Conservation (phyloP, 92 coral and sea anemone genomes). For the Phenganax marumi region DNA sequence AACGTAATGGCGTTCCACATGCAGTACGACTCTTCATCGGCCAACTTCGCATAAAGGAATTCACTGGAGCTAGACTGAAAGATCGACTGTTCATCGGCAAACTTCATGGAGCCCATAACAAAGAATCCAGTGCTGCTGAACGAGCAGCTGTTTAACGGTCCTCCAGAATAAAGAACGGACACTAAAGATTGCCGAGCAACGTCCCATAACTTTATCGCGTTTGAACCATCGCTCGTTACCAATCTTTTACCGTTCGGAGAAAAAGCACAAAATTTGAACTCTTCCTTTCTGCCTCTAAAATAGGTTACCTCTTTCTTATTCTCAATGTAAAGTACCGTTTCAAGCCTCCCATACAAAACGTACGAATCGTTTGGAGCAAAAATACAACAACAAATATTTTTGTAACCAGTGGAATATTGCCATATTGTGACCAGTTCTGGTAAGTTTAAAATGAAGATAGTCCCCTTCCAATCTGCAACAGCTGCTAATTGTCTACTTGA, state of each 20-base stretch:
- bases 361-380: conserved; percentile 8
- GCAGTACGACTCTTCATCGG: neutral
- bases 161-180: neutral
- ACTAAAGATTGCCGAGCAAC: neutral
- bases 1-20: conserved; percentile 7
- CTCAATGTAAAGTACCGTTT: neutral
- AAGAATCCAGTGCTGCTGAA: neutral
- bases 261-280: conserved; percentile 4
- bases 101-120: neutral
- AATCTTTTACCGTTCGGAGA: conserved; percentile 7
- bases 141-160: neutral
- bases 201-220: conserved; percentile 2
- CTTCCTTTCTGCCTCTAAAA: neutral
- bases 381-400: neutral
- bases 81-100: too few species aligned
- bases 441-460: neutral
- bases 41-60: too few species aligned
- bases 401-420: too few species aligned
- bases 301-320: neutral
- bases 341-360: neutral
- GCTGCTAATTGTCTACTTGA: neutral
- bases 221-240: conserved; percentile 7
- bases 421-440: too few species aligned
- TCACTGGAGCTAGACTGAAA: too few species aligned
- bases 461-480: neutral